These are phyloP conservation scores for Morinoia aosen DNA, from an alignment of 2,888 invertebrate species.

Conservation along the genomic window DNA sequence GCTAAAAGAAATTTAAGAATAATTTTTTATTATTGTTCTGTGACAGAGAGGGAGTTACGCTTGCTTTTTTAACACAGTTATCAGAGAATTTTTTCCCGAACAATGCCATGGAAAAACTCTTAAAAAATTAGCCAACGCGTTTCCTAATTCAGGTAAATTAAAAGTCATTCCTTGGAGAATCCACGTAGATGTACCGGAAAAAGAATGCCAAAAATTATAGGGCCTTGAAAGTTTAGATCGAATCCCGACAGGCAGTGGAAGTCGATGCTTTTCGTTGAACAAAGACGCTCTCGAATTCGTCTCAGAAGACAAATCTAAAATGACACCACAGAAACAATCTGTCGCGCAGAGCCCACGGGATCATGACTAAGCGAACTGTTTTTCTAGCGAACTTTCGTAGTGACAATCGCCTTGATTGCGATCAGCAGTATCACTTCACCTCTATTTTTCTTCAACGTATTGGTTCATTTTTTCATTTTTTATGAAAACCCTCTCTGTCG, in stretches of 20 bases:
- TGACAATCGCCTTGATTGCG: slow-evolving; percentile 47
- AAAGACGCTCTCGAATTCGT: neutral
- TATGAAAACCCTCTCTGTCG: neutral
- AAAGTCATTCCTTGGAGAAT: neutral
- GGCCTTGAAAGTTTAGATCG: neutral
- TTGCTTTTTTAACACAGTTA: neutral
- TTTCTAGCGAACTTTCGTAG: slow-evolving; percentile 38
- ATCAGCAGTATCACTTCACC: slow-evolving; percentile 17
- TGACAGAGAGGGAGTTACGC: neutral
- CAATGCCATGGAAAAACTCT: neutral
- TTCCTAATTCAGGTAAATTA: neutral
- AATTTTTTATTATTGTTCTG: neutral
- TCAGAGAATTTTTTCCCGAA: neutral
- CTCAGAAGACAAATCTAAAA: slow-evolving; percentile 42
- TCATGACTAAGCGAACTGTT: slow-evolving; percentile 39
- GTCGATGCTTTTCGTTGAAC: slow-evolving; percentile 15
- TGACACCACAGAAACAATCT: slow-evolving; percentile 46
- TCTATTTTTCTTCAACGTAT: neutral
- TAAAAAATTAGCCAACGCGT: neutral
- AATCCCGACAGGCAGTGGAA: neutral
- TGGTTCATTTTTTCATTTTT: neutral
- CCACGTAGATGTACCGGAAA: neutral
- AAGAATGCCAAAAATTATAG: neutral
- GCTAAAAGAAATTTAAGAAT: neutral
- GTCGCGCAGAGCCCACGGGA: slow-evolving; percentile 45